A percentile compares a stretch with the other conserved stretches of the same genome.
Conservation (phyloP, 2,888 invertebrate genomes). For the Drosophila melanosoma region DNA sequence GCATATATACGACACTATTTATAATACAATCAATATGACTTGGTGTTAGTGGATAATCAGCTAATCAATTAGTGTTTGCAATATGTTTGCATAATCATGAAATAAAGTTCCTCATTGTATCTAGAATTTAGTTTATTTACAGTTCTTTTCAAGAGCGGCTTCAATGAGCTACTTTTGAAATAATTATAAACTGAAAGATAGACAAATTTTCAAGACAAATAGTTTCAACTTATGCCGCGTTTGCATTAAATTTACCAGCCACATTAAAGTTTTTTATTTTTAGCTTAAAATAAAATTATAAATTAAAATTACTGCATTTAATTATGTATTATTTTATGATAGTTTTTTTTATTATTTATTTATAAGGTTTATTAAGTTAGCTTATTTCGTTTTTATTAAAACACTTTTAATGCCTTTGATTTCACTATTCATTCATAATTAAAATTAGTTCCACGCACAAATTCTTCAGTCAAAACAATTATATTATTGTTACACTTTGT, state of each 20-base stretch:
- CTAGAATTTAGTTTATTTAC: not conserved
- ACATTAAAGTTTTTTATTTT: not conserved
- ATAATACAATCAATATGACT: conserved; percentile 14
- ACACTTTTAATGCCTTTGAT: conserved; percentile 4
- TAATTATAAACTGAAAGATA: not conserved
- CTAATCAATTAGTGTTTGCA: conserved; percentile 27
- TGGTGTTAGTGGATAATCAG: conserved; percentile 13
- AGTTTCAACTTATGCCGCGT: conserved; percentile 11
- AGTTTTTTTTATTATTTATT: not conserved
- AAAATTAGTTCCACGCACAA: conserved; percentile 31
- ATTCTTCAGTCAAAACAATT: conserved; percentile 3
- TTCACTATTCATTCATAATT: conserved; percentile 19
- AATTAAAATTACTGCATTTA: not conserved
- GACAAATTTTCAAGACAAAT: not conserved
- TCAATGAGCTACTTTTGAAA: not conserved
- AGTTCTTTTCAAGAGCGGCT: not conserved
- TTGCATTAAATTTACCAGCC: not conserved
- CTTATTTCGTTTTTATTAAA: not conserved
- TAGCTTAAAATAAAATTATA: not conserved
- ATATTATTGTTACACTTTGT: not conserved
- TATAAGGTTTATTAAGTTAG: not conserved
- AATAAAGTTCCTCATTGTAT: not conserved
- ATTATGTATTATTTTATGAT: not conserved
- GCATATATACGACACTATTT: conserved; percentile 1
- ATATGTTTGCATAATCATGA: conserved; percentile 3